Conservation (phyloP, 64 coral and sea anemone species). For the Exaiptasia diaphana region DNA sequence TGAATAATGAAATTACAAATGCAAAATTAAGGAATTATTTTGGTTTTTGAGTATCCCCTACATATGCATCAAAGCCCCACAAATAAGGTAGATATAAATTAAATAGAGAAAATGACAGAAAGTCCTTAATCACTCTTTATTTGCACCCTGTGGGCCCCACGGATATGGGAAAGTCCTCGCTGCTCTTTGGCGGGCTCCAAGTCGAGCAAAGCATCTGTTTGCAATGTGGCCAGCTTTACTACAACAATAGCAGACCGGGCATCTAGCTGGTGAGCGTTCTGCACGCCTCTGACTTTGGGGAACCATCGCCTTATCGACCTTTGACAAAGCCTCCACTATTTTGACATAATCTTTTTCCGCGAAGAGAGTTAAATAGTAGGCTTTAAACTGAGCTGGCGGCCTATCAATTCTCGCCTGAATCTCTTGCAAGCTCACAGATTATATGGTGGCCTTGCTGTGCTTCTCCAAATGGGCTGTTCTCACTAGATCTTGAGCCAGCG, state of each 20-base stretch:
- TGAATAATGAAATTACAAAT: neutral
- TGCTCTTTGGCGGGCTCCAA: neutral
- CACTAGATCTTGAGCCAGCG: constrained; percentile 18
- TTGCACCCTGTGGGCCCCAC: neutral
- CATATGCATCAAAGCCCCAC: neutral
- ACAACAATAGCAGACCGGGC: neutral
- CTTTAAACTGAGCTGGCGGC: constrained; percentile 1
- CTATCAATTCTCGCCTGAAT: constrained; percentile 14
- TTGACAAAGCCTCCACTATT: neutral
- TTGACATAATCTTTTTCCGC: constrained; percentile 34
- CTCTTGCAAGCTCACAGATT: constrained; percentile 13
- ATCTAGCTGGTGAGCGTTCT: neutral
- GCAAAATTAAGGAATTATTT: neutral
- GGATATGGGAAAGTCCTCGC: neutral
- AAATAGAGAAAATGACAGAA: neutral
- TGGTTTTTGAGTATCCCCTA: neutral
- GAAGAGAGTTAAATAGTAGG: constrained; percentile 28
- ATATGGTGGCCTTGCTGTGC: constrained; percentile 8
- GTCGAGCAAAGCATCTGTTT: neutral
- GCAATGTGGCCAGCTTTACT: neutral
- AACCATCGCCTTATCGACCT: constrained; percentile 15
- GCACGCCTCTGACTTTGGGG: neutral
- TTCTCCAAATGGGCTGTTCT: neutral
- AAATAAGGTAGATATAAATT: neutral
- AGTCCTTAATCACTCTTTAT: neutral